Evolutionary conservation across 2,888 invertebrate genomes (phyloP), one percentile per base, ranked within the genome.

Genomic region (Thalpophila matura): DNA sequence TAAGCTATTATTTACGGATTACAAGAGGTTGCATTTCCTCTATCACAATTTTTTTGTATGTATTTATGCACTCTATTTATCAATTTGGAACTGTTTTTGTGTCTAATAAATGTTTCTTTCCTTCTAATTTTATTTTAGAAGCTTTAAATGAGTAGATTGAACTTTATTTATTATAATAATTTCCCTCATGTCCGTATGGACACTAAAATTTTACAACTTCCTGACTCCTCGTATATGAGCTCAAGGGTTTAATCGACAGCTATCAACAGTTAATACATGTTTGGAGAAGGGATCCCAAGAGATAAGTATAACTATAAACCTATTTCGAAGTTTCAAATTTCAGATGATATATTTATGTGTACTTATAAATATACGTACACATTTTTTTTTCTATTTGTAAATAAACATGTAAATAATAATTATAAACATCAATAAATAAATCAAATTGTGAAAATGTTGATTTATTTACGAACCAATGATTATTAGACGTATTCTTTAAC

Each of bases 221-320:
- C 47, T 43, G 61, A 42, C 68, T 67, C 38, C 7, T n/a, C 14
- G 4, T 62, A 16, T 70, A 54, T 42, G 46, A 42, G 63, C 29
- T 26, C 40, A 37, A 71, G 65, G 71, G 55, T 63, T 67, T 67
- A 68, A 69, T 65, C 24, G 65, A 56, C 35, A 64, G 67, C 56
- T 54, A 67, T 67, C 71, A 71, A 63, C 47, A 56, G 31, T 55
- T 64, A 67, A 64, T 65, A 71, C 35, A 22, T 67, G 71, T 33
- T 67, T 71, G 37, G 43, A 50, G 42, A 49, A 55, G 37, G 37
- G 47, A 49, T 71, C 42, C 43, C 64, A 16, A 10, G 63, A 62
- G 33, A 62, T 60, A 43, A 12, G 26, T 50, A 18, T 64, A 49
- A 40, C 18, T 42, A 26, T 29, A 16, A 4, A 18, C 7, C 26